Base-by-base conservation (phyloP, 2,797 vertebrate genomes). In the Falco cherrug region DNA sequence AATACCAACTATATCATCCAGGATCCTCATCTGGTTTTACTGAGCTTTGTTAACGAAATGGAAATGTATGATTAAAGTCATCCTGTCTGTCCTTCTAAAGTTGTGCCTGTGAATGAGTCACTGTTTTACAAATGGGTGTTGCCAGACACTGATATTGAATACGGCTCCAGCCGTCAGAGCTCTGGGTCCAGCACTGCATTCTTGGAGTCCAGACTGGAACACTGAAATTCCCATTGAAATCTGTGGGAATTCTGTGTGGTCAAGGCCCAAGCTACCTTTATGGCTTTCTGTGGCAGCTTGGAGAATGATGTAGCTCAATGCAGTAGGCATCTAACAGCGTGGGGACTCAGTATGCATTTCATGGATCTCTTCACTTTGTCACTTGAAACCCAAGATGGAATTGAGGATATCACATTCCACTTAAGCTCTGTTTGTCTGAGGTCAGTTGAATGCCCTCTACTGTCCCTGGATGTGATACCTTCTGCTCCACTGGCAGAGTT, bases 61-160 rank as follows among this genome's bases (percentile, higher is more conserved):
- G 97, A 97, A 97, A 97, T 96, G 86, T 94, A 90, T 95, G 87
- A 97, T 96, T 96, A 96, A 97, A 97, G 84, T 87, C 93, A 94
- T 97, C 92, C 96, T 97, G 86, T 92, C 94, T 95, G 91, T 86
- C 93, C 84, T 87, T 96, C 94, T 97, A 90, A 95, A 94, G 87
- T 29, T 95, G 86, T 95, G 91, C 93, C 89, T 94, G 85, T 88
- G 89, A 93, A 89, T 96, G 96, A 97, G 85, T 97, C 96, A 97
- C 70, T 97, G 94, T 90, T 96, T 96, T 95, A 97, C 93, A 95
- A 96, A 91, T 89, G 95, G 96, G 89, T 91, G 91, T 96, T 95
- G 95, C 92, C 96, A 97, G 95, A 96, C 82, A 0, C 74, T 95
- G 95, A 95, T 96, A 94, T 91, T 95, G 93, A 97, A 83, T 94